Base-by-base conservation (phyloP, 2,888 invertebrate species). In the Lithosia quadra region DNA sequence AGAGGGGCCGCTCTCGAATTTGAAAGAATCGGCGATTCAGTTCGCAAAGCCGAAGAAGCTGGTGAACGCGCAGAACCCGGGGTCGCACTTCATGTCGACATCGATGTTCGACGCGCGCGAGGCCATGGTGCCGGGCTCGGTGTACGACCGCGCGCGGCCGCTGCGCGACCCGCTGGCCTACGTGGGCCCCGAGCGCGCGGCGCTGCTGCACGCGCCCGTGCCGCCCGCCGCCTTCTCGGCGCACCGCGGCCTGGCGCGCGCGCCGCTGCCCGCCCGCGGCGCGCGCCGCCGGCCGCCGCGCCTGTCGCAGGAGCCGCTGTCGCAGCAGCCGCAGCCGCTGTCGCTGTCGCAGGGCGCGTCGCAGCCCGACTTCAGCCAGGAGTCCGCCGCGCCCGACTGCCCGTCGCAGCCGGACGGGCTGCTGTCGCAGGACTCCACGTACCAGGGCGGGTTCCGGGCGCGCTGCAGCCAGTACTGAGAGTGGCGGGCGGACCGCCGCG, bases 11-110 rank as follows among this genome's bases (percentile, higher is more conserved):
- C 95, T 99, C 49, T 99, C 98, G 80, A 99, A 99, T 91, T 95
- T 99, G 67, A 99, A 99, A 87, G 99, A 99, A 90, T 99, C 99
- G 0, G 96, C 99, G 86, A 99, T 99, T 71, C 99, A 99, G 90
- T 99, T 99, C 91, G 98, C 99, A 39, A 99, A 99, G 91, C 99
- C 99, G 1, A 98, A 99, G 91, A 99, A 99, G 90, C 95, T 99
- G 77, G 97, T 99, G 24, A 99, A 99, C 90, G 97, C 98, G 0
- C 96, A 98, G 69, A 99, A 99, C 91, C 99, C 99, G 1, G 99
- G 99, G 0, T 98, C 99, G 0, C 99, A 99, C 87, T 99, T 99
- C 90, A 99, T 99, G 99, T 98, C 98, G 67, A 99, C 98, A 34
- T 98, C 98, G 36, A 99, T 99, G 97, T 99, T 98, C 91, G 99